Evolutionary conservation across 2,888 invertebrate genomes (phyloP), one percentile per base, ranked within the genome.

Genomic region (Diploptera punctata): DNA sequence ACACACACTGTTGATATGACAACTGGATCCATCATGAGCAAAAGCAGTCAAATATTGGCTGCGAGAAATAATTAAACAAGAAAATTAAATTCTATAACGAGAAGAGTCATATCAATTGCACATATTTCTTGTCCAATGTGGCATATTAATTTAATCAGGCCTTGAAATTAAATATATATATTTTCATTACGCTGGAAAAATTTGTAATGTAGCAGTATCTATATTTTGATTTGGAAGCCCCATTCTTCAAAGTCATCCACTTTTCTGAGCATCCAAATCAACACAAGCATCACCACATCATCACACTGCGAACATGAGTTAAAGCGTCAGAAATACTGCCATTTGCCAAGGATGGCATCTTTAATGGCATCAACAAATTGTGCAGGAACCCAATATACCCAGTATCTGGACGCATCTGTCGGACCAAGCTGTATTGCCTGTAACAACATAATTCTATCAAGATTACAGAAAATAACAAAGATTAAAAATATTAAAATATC

Each of bases 301-400:
- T 3, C 4, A 57, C 57, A 57, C n/a, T 29, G 13, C 29, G 29
- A 29, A 44, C 24, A 44, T 3, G 33, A 21, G 16, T 44, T 21
- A 62, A 26, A 67, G 21, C 26, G 72, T 73, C 71, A 74, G 71
- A 75, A 75, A 52, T 73, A 72, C 61, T 74, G 93, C 93, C 94
- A 94, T 79, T 93, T 93, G 72, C 95, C 95, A 67, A 95, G 88
- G 74, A 96, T 91, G 73, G 95, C 93, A 80, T 95, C 94, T 84
- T 95, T 96, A 80, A 97, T 95, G 77, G 95, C 94, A 80, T 94
- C 93, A 69, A 95, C 89, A 81, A 94, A 97, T 81, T 94, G 93
- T 65, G 94, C 94, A 10, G 96, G 97, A 60, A 97, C 95, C 96
- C 96, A 97, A 84, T 97, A 97, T 74, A 97, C 90, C 94, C 95